These are phyloP conservation scores for Holothuria leucospilota DNA, from an alignment of 53 echinoderm and acorn worm genomes.

Conservation along the genomic window DNA sequence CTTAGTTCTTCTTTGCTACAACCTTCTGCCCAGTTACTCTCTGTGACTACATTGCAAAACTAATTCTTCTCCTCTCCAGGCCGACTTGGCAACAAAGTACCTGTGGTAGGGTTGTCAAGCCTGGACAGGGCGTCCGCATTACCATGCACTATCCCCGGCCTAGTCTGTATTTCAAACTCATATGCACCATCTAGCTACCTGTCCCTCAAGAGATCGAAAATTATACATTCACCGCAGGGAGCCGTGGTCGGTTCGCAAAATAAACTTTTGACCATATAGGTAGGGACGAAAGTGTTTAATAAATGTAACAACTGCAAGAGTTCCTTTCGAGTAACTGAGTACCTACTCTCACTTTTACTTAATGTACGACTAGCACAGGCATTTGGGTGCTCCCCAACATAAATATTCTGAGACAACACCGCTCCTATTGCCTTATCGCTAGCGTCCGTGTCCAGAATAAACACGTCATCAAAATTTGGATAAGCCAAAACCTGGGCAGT, in stretches of 20 bases:
- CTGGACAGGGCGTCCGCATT: constrained; percentile 62
- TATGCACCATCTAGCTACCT: constrained; percentile 54
- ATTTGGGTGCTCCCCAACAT: constrained; percentile 48
- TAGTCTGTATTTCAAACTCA: constrained; percentile 46
- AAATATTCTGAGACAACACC: constrained; percentile 41
- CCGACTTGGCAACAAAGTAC: neutral
- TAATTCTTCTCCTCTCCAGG: too few relatives aligned
- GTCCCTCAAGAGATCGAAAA: constrained; percentile 38
- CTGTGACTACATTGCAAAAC: neutral
- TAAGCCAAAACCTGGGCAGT: constrained; percentile 46
- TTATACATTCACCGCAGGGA: constrained; percentile 46
- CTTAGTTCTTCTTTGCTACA: neutral
- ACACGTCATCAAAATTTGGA: constrained; percentile 28
- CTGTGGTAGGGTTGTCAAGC: neutral
- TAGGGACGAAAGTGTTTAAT: constrained; percentile 49
- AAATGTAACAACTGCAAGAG: constrained; percentile 54
- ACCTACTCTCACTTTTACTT: constrained; percentile 50
- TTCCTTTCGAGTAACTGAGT: constrained; percentile 40
- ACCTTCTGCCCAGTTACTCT: neutral
- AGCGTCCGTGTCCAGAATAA: constrained; percentile 56
- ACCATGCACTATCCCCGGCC: constrained; percentile 48
- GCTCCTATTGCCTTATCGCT: constrained; percentile 55
- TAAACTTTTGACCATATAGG: constrained; percentile 48
- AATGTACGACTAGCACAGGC: constrained; percentile 46
- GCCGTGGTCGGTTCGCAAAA: constrained; percentile 46